Evolutionary conservation across 2,888 invertebrate genomes (phyloP).

Genomic region (Lepidochitona cinerea): DNA sequence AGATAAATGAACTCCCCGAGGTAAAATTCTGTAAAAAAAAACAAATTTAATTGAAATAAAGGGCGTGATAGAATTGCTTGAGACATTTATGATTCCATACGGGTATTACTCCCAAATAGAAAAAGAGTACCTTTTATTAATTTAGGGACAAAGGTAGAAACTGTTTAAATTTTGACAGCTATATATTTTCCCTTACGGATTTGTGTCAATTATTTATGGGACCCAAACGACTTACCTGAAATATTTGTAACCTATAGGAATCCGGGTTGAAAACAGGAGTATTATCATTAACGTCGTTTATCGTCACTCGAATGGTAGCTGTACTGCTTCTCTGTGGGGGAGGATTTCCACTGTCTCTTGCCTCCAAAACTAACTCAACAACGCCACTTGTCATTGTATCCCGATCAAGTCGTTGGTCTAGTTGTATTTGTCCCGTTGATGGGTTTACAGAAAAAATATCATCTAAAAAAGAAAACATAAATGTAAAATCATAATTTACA

Average conservation of each 20-base stretch:
- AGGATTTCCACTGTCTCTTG: background rate
- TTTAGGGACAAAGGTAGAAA: too few species aligned
- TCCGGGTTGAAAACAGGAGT: background rate
- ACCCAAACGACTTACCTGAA: background rate
- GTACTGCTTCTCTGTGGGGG: background rate
- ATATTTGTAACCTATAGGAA: background rate
- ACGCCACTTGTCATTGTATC: background rate
- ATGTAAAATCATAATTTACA: too few species aligned
- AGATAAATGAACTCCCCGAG: background rate
- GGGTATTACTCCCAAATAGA: too few species aligned
- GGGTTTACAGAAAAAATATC: background rate
- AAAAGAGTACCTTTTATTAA: too few species aligned
- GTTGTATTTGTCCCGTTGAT: background rate
- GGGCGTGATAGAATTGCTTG: too few species aligned
- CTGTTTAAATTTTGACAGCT: too few species aligned
- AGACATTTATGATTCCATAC: too few species aligned
- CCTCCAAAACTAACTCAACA: background rate
- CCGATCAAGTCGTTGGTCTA: background rate
- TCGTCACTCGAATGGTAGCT: background rate
- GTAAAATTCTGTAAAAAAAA: background rate
- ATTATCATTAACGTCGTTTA: background rate
- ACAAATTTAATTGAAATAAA: too few species aligned
- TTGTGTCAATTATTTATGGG: too few species aligned
- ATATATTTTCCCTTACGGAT: too few species aligned
- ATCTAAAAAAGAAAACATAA: too few species aligned